Base-by-base conservation (phyloP, 2,797 vertebrate species). In the Molossus molossus region DNA sequence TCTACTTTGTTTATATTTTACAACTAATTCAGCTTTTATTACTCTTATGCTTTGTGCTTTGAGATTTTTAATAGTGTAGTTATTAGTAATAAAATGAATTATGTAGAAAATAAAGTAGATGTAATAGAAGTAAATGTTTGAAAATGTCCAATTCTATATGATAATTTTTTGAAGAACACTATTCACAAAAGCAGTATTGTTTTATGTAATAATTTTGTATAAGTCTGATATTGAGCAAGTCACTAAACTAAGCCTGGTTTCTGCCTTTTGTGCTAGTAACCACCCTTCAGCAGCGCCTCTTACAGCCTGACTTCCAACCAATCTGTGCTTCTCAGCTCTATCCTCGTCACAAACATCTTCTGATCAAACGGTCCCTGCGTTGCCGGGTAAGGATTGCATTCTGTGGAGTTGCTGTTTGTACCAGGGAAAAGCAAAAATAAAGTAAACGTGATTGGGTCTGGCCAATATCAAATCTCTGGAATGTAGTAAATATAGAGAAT, bases 291-390 rank as follows among this genome's bases (percentile, higher is more conserved):
- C 99, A 99, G 98, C 99, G 99, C 65, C 99, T 99, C 65, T 98
- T 99, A 95, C 99, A 99, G 98, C 99, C 99, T 3, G 99, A 99
- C 97, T 99, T 99, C 97, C 99, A 99, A 94, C 99, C 99, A 0
- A 98, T 99, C 9, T 99, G 99, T 53, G 99, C 99, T 17, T 99
- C 99, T 81, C 99, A 99, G 98, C 99, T 99, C 70, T 99, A 99
- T 97, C 99, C 99, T 58, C 99, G 99, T 96, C 99, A 99, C 97
- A 99, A 99, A 95, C 99, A 99, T 97, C 99, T 99, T 90, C 98
- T 99, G 97, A 99, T 99, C 98, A 99, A 99, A 98, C 99, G 99
- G 90, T 99, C 99, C 0, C 99, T 99, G 97, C 99, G 99, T 97
- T 99, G 99, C 97, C 99, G 99, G 98, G 99, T 99, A 94, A 86